Percentiles rank a stretch among this genome's conserved stretches.
These are phyloP conservation scores for Turnix velox DNA, from an alignment of 2,113 vertebrate genomes.

Conservation along the genomic window DNA sequence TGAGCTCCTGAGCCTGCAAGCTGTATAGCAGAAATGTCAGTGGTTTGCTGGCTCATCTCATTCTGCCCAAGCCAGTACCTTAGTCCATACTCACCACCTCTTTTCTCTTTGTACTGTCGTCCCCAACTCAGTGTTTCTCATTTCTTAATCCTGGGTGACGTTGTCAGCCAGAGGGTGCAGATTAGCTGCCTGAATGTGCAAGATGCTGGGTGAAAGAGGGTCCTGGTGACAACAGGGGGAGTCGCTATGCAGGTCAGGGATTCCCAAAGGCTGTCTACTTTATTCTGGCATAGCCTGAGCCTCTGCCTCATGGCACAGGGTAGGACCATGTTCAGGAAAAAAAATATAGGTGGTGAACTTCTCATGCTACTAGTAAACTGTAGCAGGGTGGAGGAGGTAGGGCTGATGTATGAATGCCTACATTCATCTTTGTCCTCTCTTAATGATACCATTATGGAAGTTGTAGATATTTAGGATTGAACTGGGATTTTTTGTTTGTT, in stretches of 20 bases:
- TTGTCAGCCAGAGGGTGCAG: not conserved
- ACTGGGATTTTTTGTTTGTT: not conserved
- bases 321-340: not conserved
- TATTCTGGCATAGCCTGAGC: not conserved
- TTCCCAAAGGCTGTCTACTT: accelerated
- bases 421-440: not conserved
- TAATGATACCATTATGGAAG: not conserved
- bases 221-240: not conserved
- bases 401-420: accelerated
- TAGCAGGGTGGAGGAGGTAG: not conserved
- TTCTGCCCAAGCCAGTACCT: not conserved
- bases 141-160: not conserved
- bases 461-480: not conserved
- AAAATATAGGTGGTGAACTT: not conserved
- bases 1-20: not conserved
- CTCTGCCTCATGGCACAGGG: not conserved
- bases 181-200: not conserved
- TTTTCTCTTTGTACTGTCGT: not conserved
- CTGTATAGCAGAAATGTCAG: not conserved
- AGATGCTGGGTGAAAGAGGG: not conserved
- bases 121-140: not conserved
- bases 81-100: not conserved
- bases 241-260: not conserved
- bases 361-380: not conserved
- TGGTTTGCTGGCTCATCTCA: accelerated